These are phyloP conservation scores for Telenomus remus DNA, from an alignment of 1,140 invertebrate species.

Conservation along the genomic window DNA sequence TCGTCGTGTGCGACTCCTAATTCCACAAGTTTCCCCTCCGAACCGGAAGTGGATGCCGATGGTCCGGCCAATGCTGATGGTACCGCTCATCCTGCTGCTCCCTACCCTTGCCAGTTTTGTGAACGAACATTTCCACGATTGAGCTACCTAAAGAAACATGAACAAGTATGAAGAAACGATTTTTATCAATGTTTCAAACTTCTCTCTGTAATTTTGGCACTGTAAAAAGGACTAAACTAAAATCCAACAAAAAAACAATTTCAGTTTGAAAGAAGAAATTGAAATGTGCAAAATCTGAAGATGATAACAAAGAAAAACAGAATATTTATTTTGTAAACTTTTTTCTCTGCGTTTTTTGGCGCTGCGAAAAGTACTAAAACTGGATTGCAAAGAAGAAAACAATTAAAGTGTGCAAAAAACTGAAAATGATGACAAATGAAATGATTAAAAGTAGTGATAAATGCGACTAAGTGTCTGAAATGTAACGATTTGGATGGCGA, in stretches of 20 bases:
- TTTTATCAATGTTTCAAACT: background rate
- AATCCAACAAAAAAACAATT: too few species aligned
- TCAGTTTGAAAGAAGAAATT: too few species aligned
- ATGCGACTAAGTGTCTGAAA: constrained; percentile 35
- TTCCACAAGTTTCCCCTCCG: constrained; percentile 76
- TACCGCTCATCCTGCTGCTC: constrained; percentile 79
- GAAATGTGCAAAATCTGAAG: too few species aligned
- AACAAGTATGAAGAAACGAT: constrained; percentile 83
- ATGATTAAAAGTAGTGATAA: too few species aligned
- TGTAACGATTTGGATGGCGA: constrained; percentile 54
- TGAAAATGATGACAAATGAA: too few species aligned
- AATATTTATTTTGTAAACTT: too few species aligned
- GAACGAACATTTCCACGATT: constrained; percentile 91
- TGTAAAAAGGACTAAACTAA: background rate
- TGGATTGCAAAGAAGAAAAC: too few species aligned
- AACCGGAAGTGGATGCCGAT: constrained; percentile 71
- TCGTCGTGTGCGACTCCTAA: constrained; percentile 80
- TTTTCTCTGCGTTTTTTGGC: too few species aligned
- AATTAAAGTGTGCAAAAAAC: too few species aligned
- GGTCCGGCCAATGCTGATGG: constrained; percentile 73
- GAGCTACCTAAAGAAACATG: constrained; percentile 92
- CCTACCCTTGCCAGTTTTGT: constrained; percentile 93
- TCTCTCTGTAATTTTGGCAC: too few species aligned
- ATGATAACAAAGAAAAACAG: too few species aligned
- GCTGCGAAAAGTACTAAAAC: too few species aligned